A percentile compares a stretch with the other conserved stretches of the same genome.
Evolutionary conservation across 2,797 vertebrate species (phyloP).

Genomic region (Nannoperca obscura): DNA sequence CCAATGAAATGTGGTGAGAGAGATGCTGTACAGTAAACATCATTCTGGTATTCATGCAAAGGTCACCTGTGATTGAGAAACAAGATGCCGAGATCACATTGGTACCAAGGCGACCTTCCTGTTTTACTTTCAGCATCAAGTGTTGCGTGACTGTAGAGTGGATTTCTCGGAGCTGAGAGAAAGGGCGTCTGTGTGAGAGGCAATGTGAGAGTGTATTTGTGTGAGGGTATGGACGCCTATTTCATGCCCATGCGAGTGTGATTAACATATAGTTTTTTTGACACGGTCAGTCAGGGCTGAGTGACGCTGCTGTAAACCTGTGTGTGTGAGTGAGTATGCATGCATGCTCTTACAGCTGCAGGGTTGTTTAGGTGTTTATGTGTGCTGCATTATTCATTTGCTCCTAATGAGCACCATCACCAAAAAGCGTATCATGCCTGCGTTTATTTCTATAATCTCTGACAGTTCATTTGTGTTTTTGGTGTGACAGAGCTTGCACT

Average conservation of each 20-base stretch:
- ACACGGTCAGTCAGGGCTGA: constrained; percentile 54
- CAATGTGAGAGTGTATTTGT: constrained; percentile 24
- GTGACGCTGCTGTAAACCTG: constrained; percentile 48
- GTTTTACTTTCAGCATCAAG: constrained; percentile 51
- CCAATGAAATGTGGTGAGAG: constrained; percentile 30
- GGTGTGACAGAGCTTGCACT: constrained; percentile 1
- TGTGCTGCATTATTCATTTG: constrained; percentile 49
- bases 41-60: constrained; percentile 35
- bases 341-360: constrained; percentile 36
- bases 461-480: constrained; percentile 37
- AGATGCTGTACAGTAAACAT: constrained; percentile 37
- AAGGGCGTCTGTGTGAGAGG: constrained; percentile 15
- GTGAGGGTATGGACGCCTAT: constrained; percentile 33
- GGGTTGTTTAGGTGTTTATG: constrained; percentile 47
- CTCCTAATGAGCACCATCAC: constrained; percentile 25
- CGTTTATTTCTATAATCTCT: constrained; percentile 38
- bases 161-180: constrained; percentile 36
- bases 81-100: constrained; percentile 20
- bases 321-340: constrained; percentile 10
- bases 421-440: constrained; percentile 4
- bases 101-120: constrained; percentile 45
- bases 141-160: constrained; percentile 59
- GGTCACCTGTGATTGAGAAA: constrained; percentile 44
- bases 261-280: constrained; percentile 58
- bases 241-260: constrained; percentile 52